phyloP scores from a whole-genome alignment of 2,888 invertebrate genomes.

The Drepana falcataria region DNA sequence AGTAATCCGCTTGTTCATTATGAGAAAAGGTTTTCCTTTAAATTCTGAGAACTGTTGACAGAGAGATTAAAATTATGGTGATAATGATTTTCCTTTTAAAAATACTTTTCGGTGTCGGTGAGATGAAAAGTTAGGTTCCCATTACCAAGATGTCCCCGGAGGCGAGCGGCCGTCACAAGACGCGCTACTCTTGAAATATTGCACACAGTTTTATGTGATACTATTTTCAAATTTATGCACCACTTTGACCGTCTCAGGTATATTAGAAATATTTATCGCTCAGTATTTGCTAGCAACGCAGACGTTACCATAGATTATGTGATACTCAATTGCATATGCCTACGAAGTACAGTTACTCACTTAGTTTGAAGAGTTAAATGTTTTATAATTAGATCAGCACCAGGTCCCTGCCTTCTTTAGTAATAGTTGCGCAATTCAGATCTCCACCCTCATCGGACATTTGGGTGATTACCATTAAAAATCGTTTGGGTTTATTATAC shows the following conservation, averaged over 20 bases:
- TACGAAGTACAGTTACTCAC: too few species aligned
- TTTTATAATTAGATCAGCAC: too few species aligned
- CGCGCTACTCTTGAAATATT: conserved; percentile 26
- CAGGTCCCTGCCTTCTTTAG: too few species aligned
- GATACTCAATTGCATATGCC: background rate
- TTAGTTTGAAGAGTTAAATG: too few species aligned
- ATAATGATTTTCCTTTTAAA: background rate
- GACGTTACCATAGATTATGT: background rate
- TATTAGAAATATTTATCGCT: conserved; percentile 1
- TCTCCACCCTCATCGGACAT: too few species aligned
- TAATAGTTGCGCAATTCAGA: too few species aligned
- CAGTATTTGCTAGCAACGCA: background rate
- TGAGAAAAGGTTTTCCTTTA: background rate
- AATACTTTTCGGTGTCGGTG: background rate
- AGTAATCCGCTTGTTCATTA: too few species aligned
- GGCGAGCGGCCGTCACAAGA: conserved; percentile 20
- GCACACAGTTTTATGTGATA: conserved; percentile 25
- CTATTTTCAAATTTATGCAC: conserved; percentile 31
- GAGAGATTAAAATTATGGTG: background rate
- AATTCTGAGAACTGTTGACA: background rate
- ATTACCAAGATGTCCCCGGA: conserved; percentile 10
- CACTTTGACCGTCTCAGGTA: background rate
- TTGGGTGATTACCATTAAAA: too few species aligned
- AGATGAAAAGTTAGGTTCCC: background rate
- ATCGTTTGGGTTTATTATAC: too few species aligned